Conservation (phyloP, 2,888 invertebrate species). For the Cistogaster globosa region DNA sequence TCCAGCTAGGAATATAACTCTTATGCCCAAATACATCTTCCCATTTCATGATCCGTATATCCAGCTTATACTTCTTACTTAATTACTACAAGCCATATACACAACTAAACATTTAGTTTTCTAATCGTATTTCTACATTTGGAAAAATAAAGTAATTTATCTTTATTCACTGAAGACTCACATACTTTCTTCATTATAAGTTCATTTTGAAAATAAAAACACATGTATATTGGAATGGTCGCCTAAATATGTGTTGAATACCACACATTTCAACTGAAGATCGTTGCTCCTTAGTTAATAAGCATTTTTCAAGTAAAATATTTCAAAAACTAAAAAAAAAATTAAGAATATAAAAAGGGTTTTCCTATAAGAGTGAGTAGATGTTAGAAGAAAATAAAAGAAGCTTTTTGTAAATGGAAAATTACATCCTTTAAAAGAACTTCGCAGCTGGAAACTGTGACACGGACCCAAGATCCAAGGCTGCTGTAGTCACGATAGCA, state of each 20-base stretch:
- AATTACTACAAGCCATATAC: neutral
- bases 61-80: too few species aligned
- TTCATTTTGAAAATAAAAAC: constrained; percentile 61
- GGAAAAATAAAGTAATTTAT: constrained; percentile 52
- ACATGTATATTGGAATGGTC: constrained; percentile 38
- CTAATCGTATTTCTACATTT: constrained; percentile 13
- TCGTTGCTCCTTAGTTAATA: constrained; percentile 54
- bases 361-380: too few species aligned
- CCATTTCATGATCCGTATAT: too few species aligned
- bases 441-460: too few species aligned
- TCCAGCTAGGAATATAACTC: too few species aligned
- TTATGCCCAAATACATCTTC: too few species aligned
- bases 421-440: too few species aligned
- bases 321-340: constrained; percentile 21
- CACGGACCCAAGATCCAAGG: too few species aligned
- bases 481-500: too few species aligned
- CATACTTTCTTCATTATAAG: constrained; percentile 55
- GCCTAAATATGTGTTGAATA: constrained; percentile 9
- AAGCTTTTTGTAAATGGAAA: too few species aligned
- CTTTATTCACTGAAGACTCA: constrained; percentile 55
- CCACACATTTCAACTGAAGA: constrained; percentile 39
- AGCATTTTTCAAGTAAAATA: constrained; percentile 25
- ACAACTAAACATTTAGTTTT: constrained; percentile 8
- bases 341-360: neutral
- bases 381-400: too few species aligned